Conservation (phyloP, 2,888 invertebrate species). For the Dioctria linearis region DNA sequence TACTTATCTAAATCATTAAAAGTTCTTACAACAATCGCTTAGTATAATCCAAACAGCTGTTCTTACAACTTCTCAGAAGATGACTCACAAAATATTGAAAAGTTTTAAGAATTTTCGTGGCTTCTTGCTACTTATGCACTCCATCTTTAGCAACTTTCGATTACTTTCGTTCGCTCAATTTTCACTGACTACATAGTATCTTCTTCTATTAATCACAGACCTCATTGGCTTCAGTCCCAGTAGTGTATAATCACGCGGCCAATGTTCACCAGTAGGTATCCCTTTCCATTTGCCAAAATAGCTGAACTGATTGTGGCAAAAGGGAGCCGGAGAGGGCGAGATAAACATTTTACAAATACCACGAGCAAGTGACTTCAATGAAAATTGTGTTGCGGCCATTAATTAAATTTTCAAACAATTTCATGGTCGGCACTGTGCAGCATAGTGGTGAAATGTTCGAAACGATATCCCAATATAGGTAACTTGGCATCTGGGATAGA, state of each 20-base stretch:
- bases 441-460: conserved; percentile 19
- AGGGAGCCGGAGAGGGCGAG: conserved; percentile 26
- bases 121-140: background rate
- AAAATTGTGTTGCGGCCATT: conserved; percentile 52
- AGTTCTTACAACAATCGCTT: too few relatives aligned
- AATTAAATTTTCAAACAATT: conserved; percentile 53
- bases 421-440: conserved; percentile 43
- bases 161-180: conserved; percentile 19
- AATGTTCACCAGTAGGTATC: conserved; percentile 2
- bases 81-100: background rate
- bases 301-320: conserved; percentile 18
- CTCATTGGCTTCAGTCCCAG: conserved; percentile 49
- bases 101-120: background rate
- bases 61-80: too few relatives aligned
- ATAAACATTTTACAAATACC: conserved; percentile 51
- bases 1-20: too few relatives aligned
- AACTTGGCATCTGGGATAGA: background rate
- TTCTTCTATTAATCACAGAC: conserved; percentile 37
- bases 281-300: conserved; percentile 1
- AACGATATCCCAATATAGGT: conserved; percentile 34
- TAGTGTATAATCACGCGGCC: conserved; percentile 44
- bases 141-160: conserved; percentile 3
- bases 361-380: conserved; percentile 50
- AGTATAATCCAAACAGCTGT: too few relatives aligned
- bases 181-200: conserved; percentile 16